These are phyloP conservation scores for Phasianus colchicus DNA, from an alignment of 2,113 vertebrate genomes.

Conservation along the genomic window DNA sequence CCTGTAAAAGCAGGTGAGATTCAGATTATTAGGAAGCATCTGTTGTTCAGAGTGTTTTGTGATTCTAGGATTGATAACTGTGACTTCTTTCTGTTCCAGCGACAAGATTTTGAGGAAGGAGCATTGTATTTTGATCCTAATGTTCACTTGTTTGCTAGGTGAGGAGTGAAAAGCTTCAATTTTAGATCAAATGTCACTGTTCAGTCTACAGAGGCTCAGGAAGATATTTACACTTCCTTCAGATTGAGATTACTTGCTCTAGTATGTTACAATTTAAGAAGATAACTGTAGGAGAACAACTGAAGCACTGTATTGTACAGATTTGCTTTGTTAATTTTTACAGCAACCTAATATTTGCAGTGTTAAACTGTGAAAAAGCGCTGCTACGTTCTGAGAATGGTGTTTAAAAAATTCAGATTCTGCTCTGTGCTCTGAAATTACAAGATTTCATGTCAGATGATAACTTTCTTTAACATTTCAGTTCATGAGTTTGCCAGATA, in stretches of 20 bases:
- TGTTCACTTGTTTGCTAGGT: background rate
- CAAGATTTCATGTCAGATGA: background rate
- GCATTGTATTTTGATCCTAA: background rate
- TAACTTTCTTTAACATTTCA: background rate
- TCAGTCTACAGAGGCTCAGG: background rate
- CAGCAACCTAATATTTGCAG: background rate
- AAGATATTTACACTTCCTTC: background rate
- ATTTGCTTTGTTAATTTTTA: background rate
- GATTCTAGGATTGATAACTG: background rate
- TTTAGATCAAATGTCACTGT: background rate
- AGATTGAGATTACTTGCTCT: background rate
- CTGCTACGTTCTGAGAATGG: accelerated
- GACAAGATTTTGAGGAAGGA: background rate
- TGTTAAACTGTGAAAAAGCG: background rate
- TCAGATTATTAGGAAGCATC: background rate
- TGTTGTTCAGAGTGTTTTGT: background rate
- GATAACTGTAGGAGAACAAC: background rate
- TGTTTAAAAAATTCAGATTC: background rate
- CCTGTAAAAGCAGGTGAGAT: background rate
- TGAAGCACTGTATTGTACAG: background rate
- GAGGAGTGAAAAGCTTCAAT: background rate
- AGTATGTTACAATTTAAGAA: background rate
- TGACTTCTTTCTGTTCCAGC: background rate
- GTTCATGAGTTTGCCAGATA: background rate
- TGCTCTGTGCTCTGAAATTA: background rate